Evolutionary conservation across 2,888 invertebrate species (phyloP), one percentile per base, ranked within the genome.

Genomic region (Tholera decimalis): DNA sequence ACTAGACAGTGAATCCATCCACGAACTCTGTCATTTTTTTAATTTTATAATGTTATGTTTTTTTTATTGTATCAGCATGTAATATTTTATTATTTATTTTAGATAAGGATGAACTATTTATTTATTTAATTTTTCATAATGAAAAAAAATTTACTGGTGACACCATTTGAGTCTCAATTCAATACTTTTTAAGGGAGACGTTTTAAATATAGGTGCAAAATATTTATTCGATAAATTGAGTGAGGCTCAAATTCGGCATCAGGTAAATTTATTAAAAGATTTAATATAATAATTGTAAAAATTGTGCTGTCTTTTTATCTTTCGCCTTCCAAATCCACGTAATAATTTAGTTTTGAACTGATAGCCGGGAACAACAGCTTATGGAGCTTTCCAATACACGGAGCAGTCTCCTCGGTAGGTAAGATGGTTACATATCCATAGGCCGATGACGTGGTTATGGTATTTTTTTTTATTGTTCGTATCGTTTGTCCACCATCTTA

Each of bases 151-250:
- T 82, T 59, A 62, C 83, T 83, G 86, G 82, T 84, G 81, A 60
- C 64, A 78, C 76, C 78, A 71, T 89, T 91, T 87, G 88, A 89
- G 88, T 86, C 83, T 89, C 89, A 89, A n/a, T 86, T 88, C 88
- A 89, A 89, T 92, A 83, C 54, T 79, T 80, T 80, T 80, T 77
- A 84, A 67, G 93, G 93, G 93, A 93, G 93, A 93, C 93, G 92
- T 91, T 85, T 88, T 87, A 88, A 93, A 94, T 94, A 94, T 94
- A 94, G 93, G 93, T 94, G 93, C 93, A 92, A 86, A 86, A 85
- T 88, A 89, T 89, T 89, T 88, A 88, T 87, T 90, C 92, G 92
- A 93, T 80, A 91, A 91, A 91, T 91, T 89, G 89, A 87, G 85
- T 91, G 88, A 90, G 88, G 86, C 87, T 89, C 88, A 85, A 91